These are phyloP conservation scores for Lacerta bilineata DNA, from an alignment of 2,797 vertebrate species.

Conservation along the genomic window DNA sequence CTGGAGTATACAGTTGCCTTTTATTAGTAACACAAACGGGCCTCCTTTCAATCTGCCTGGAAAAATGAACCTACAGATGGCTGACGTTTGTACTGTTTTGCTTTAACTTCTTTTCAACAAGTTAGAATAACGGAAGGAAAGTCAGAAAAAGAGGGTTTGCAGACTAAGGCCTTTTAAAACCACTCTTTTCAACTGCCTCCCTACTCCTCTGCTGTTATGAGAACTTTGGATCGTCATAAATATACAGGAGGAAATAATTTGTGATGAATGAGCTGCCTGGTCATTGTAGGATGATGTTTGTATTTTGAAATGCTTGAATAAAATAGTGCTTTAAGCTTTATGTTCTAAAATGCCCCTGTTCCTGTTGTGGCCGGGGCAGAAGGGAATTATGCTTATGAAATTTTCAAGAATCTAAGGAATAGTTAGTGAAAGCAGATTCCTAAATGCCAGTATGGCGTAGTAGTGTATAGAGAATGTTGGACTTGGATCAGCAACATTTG, in stretches of 20 bases:
- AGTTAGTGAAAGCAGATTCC: neutral
- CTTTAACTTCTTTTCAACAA: constrained; percentile 64
- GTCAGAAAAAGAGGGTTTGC: constrained; percentile 15
- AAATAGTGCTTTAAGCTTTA: neutral
- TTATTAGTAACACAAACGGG: constrained; percentile 45
- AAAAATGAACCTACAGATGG: constrained; percentile 60
- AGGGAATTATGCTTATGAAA: neutral
- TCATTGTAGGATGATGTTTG: neutral
- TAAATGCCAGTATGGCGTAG: neutral
- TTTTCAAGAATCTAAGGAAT: neutral
- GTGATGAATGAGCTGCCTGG: neutral
- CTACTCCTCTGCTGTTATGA: neutral
- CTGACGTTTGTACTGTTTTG: constrained; percentile 65
- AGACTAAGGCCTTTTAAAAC: neutral
- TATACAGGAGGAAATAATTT: constrained; percentile 20
- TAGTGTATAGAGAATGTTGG: neutral
- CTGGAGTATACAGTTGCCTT: constrained; percentile 27
- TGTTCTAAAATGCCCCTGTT: neutral
- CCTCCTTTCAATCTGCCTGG: constrained; percentile 51
- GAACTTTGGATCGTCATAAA: constrained; percentile 6
- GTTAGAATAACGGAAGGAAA: constrained; percentile 70
- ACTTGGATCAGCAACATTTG: neutral
- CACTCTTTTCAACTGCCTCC: constrained; percentile 19
- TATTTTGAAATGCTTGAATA: constrained; percentile 17
- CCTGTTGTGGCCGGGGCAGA: neutral